Percentiles rank a stretch among this genome's conserved stretches.
These are phyloP conservation scores for Onthophagus taurus DNA, from an alignment of 1,140 invertebrate genomes.

Conservation along the genomic window DNA sequence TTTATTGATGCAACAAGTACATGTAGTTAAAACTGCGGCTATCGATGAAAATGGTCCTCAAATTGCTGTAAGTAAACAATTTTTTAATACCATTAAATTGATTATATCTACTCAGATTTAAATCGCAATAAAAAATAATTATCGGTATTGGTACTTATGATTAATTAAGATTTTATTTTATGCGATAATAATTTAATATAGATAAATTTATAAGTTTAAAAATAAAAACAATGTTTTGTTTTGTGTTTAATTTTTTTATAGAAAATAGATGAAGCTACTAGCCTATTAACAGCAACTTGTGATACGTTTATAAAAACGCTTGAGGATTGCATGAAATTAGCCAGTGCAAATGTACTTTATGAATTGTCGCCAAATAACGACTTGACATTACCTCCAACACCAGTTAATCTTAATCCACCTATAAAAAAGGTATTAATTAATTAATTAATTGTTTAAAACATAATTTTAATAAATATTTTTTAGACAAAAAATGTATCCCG, in stretches of 20 bases:
- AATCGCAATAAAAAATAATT: too few relatives aligned
- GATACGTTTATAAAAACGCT: constrained; percentile 75
- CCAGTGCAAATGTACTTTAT: constrained; percentile 43
- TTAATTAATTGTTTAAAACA: constrained; percentile 4
- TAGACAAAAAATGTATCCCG: constrained; percentile 17
- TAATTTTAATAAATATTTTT: constrained; percentile 7
- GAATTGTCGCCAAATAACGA: constrained; percentile 37
- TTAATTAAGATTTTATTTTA: too few relatives aligned
- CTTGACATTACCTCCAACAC: constrained; percentile 32
- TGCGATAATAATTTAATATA: too few relatives aligned
- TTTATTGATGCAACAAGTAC: constrained; percentile 75
- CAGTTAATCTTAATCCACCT: constrained; percentile 26
- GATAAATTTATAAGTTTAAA: constrained; percentile 1
- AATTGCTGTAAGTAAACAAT: constrained; percentile 49
- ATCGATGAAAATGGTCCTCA: constrained; percentile 48
- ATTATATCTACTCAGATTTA: too few relatives aligned
- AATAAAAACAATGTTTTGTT: background rate
- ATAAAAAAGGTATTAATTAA: constrained; percentile 22
- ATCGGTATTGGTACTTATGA: too few relatives aligned
- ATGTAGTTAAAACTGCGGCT: constrained; percentile 61
- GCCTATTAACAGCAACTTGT: constrained; percentile 65
- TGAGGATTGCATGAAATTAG: constrained; percentile 68
- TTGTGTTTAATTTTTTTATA: constrained; percentile 36
- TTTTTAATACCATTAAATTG: too few relatives aligned
- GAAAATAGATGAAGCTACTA: constrained; percentile 69